Evolutionary conservation across 2,113 vertebrate genomes (phyloP).

Genomic region (Anguilla rostrata): DNA sequence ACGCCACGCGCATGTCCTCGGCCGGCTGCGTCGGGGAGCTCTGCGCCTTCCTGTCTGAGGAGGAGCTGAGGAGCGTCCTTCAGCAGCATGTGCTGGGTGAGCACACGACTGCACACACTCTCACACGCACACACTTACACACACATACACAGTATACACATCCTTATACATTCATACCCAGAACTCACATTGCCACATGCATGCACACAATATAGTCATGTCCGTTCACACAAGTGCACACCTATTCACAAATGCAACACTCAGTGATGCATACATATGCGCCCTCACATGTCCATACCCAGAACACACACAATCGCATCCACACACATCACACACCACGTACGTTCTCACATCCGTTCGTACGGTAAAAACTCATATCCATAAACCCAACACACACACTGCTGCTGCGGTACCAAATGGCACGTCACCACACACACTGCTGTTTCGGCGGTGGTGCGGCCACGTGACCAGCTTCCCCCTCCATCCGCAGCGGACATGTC

Average conservation of each 20-base stretch:
- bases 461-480: neutral
- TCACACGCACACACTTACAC: neutral
- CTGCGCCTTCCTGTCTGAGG: constrained; percentile 90
- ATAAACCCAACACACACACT: neutral
- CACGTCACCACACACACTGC: neutral
- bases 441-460: too few species aligned
- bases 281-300: neutral
- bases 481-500: constrained; percentile 80
- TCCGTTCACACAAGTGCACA: neutral
- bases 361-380: neutral
- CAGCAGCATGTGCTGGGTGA: constrained; percentile 88
- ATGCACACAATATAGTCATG: neutral
- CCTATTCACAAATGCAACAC: too few species aligned
- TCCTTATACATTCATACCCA: neutral
- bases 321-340: too few species aligned
- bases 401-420: too few species aligned
- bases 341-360: neutral
- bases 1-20: constrained; percentile 91
- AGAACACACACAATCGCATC: neutral
- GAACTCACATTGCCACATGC: neutral
- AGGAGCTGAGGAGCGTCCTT: constrained; percentile 82
- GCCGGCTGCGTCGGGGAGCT: constrained; percentile 92
- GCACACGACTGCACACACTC: constrained; percentile 19
- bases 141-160: neutral
- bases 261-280: too few species aligned